Percentiles rank a stretch among this genome's conserved stretches.
These are phyloP conservation scores for Liparis tanakae DNA, from an alignment of 2,797 vertebrate species.

Conservation along the genomic window DNA sequence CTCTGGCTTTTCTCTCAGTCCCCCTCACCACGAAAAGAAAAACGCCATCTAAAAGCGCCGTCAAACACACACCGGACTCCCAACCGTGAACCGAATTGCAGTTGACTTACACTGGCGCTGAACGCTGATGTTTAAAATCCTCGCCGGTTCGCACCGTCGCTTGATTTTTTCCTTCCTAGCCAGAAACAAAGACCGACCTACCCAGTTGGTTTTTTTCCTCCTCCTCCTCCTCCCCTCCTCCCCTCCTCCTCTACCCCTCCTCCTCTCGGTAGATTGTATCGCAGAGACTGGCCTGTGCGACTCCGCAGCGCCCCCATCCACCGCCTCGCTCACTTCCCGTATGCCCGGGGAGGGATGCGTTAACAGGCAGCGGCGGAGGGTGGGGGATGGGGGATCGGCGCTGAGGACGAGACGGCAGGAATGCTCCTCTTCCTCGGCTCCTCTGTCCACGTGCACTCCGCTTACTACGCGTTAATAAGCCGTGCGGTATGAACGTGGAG, in stretches of 20 bases:
- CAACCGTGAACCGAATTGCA: fast-evolving
- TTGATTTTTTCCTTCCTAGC: slow-evolving; percentile 77
- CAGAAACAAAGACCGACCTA: slow-evolving; percentile 86
- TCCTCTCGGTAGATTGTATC: slow-evolving; percentile 68
- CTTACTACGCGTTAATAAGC: fast-evolving
- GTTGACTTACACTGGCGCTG: slow-evolving; percentile 64
- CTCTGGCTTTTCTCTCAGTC: slow-evolving; percentile 31
- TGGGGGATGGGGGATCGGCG: slow-evolving; percentile 72
- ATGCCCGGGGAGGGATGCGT: slow-evolving; percentile 49
- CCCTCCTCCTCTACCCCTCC: slow-evolving; percentile 62
- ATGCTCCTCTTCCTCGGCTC: not conserved
- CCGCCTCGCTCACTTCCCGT: slow-evolving; percentile 46
- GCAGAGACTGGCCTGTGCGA: slow-evolving; percentile 43
- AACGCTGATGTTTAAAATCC: slow-evolving; percentile 61
- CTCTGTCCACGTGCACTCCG: not conserved
- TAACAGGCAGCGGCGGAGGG: slow-evolving; percentile 50
- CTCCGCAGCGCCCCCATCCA: slow-evolving; percentile 78
- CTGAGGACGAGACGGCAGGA: not conserved
- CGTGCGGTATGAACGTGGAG: fast-evolving
- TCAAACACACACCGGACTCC: not conserved
- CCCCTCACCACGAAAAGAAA: not conserved
- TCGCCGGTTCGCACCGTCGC: slow-evolving; percentile 72
- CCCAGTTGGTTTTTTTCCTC: slow-evolving; percentile 74
- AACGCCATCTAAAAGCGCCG: not conserved
- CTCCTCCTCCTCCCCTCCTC: slow-evolving; percentile 14